Evolutionary conservation across 2,888 invertebrate species (phyloP), one percentile per base, ranked within the genome.

Genomic region (Drosophila ustulata): DNA sequence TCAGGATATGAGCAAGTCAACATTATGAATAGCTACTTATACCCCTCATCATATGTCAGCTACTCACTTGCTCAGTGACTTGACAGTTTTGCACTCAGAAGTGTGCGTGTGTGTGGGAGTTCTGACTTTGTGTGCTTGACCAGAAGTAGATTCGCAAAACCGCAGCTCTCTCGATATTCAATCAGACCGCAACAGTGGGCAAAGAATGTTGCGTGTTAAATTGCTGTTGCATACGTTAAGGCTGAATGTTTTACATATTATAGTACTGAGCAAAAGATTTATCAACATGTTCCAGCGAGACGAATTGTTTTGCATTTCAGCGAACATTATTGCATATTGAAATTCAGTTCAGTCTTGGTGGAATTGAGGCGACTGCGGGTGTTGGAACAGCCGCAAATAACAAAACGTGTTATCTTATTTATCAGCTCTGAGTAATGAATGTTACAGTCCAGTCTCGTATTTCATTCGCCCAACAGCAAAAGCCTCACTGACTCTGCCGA

Each of bases 31-130:
- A 47, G 51, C 55, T 43, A 37, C 25, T 47, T 58, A 23, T 46
- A 32, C 49, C 37, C 18, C 37, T 51, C 23, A 41, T 46, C 18
- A 18, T 45, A 32, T 58, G 59, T 63, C 62, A 64, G 52, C 61
- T 62, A 68, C 75, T 87, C 66, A 50, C 63, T 84, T 68, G 65
- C 62, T 67, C 66, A 61, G 71, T 87, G 78, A 71, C 18, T 25
- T 52, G 30, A 41, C 59, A 49, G 34, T 66, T 47, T 7, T 46
- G 37, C 4, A 46, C 37, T 28, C n/a, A 8, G 7, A 3, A 4
- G n/a, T 18, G 26, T 50, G 25, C 46, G n/a, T 34, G 23, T 34
- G n/a, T 46, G 37, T 25, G 26, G 45, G 30, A 5, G 28, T 5
- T 34, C 9, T 37, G 37, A 7, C 7, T 30, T 30, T 37, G n/a